Base-by-base conservation (phyloP, 2,113 vertebrate genomes). In the Asarcornis scutulata region DNA sequence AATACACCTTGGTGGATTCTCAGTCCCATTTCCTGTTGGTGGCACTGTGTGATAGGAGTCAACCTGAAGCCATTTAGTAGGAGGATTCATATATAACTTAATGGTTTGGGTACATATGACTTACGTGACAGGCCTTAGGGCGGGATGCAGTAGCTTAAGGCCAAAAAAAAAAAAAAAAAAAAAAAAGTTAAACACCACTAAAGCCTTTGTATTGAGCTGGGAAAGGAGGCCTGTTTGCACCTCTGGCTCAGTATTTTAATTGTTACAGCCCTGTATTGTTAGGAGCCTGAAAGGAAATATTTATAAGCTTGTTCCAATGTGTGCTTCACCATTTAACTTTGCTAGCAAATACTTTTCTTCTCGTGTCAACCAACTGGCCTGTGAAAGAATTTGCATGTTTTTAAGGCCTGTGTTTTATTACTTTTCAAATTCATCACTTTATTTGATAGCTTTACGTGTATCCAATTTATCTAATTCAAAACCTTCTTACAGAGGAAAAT, bases 21-120 rank as follows among this genome's bases (percentile, higher is more conserved):
- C 1, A 3, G 4, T 80, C 46, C 52, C 0, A 0, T 25, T 88
- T 86, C 29, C 59, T 17, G 32, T 31, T 44, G 7, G 16, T 29
- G 76, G 48, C 32, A 52, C 17, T 3, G 38, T 12, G 4, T 60
- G 32, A 46, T 68, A 56, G 38, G 55, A 69, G 14, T 20, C 18
- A 83, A 73, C 40, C 7, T 48, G 27, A 80, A 74, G 48, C 7
- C 9, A 2, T 83, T 76, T 27, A 50, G 63, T 25, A n/a, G 31
- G 79, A 83, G 26, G 21, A n/a, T 48, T 48, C 46, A 48, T 48
- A 48, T 44, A 13, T 22, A 80, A n/a, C 13, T 72, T 44, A 21
- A 48, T 13, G 14, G 27, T 81, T 86, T 83, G 62, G 10, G 3
- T 73, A 13, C 55, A 26, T 62, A 9, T 48, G 46, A 50, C 38